Evolutionary conservation across 2,888 invertebrate genomes (phyloP).

Genomic region (Emmelina monodactyla): DNA sequence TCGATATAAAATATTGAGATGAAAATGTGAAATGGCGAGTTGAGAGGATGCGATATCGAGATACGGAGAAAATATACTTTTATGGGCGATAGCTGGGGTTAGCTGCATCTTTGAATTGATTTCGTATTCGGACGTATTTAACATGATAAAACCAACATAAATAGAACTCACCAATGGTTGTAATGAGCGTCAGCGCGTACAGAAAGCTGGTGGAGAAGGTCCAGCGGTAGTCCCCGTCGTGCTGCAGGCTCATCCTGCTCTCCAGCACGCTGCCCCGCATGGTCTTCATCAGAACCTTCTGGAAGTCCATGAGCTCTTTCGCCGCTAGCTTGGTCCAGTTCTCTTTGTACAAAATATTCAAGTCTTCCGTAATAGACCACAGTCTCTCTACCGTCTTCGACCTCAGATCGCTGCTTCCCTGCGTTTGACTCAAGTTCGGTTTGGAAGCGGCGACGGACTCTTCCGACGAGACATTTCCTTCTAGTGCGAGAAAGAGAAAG

Average conservation of each 20-base stretch:
- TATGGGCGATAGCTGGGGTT: too few relatives aligned
- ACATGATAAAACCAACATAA: too few relatives aligned
- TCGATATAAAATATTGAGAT: too few relatives aligned
- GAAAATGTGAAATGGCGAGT: too few relatives aligned
- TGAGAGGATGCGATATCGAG: too few relatives aligned
- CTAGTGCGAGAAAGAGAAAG: slow-evolving; percentile 86
- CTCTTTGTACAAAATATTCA: slow-evolving; percentile 87
- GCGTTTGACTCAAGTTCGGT: slow-evolving; percentile 65
- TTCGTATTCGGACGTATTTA: too few relatives aligned
- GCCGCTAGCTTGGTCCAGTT: slow-evolving; percentile 90
- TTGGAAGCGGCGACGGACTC: slow-evolving; percentile 71
- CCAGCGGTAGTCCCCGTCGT: slow-evolving; percentile 75
- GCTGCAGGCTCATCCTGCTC: slow-evolving; percentile 26
- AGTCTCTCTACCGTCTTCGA: slow-evolving; percentile 78
- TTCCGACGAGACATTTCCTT: slow-evolving; percentile 70
- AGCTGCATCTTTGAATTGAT: too few relatives aligned
- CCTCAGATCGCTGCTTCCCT: slow-evolving; percentile 65
- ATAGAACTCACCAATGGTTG: slow-evolving; percentile 91
- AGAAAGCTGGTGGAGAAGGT: slow-evolving; percentile 92
- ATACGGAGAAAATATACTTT: too few relatives aligned
- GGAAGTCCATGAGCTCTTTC: slow-evolving; percentile 86
- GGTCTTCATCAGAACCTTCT: slow-evolving; percentile 68
- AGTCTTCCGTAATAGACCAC: slow-evolving; percentile 86
- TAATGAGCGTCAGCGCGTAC: slow-evolving; percentile 92
- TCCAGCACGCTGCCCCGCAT: slow-evolving; percentile 44